Evolutionary conservation across 1,140 invertebrate species (phyloP), one percentile per base, ranked within the genome.

Genomic region (Cydia pomonella): DNA sequence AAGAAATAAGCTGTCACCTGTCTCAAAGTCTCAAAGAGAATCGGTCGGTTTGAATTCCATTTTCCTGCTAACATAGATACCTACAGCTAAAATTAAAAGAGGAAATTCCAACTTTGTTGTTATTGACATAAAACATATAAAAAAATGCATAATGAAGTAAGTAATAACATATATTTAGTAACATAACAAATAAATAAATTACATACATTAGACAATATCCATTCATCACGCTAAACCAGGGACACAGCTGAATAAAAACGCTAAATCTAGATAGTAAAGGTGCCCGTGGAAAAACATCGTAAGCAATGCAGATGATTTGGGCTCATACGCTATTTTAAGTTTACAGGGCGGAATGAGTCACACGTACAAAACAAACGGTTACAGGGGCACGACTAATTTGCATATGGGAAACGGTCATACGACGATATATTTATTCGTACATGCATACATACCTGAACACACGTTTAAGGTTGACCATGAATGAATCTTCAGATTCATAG

Each of bases 281-380:
- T 81, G 76, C 78, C 78, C 73, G 84, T 84, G 80, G 21, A 23
- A 12, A 59, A 59, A 59, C 21, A 4, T 59, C 53, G 3, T 21
- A 59, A 59, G 53, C 10, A 23, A 21, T 3, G 4, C 12, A 7
- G 53, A 10, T 23, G 0, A 59, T 3, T 59, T 7, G n/a, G 5
- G 53, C 21, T 59, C 21, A 59, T 23, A 59, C 53, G 53, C 18
- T 21, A 23, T 59, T 59, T 59, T 81, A 84, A 23, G 21, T 23
- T 23, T 23, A 7, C 0, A 59, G 18, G 7, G 18, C 80, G 53
- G 53, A 59, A 59, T 80, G 84, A 80, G 82, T 81, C 84, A 84
- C 84, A 87, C 87, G 76, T 82, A 79, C 85, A 90, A 91, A 91
- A 88, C 88, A 90, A 91, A 89, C 86, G 87, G 79, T 77, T 86